Conservation (phyloP, 2,113 vertebrate species). For the Donacobius atricapilla region DNA sequence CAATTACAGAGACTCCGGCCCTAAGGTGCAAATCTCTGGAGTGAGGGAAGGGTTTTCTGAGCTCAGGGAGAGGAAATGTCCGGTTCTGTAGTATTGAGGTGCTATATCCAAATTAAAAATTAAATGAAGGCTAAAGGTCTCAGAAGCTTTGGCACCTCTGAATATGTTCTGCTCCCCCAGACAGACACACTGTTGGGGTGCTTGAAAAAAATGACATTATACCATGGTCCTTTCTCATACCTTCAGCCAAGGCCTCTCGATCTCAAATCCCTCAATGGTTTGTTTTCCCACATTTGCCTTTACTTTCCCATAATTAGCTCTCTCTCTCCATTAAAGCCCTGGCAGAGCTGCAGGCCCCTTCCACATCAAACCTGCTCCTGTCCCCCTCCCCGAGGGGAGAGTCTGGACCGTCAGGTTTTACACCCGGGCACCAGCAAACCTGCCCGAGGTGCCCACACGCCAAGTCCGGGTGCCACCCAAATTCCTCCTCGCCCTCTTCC, state of each 20-base stretch:
- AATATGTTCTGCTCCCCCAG: neutral
- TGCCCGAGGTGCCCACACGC: neutral
- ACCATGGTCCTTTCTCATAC: rapidly evolving
- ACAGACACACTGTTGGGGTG: neutral
- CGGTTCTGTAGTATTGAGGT: rapidly evolving
- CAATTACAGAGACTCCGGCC: neutral
- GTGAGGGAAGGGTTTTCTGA: rapidly evolving
- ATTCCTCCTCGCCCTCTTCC: neutral
- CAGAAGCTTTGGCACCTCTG: neutral
- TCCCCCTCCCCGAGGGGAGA: neutral
- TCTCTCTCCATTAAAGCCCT: neutral
- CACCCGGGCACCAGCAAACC: neutral
- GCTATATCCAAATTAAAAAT: neutral
- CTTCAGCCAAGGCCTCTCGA: neutral
- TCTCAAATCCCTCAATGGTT: neutral
- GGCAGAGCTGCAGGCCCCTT: neutral
- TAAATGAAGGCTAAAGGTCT: neutral
- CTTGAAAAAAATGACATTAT: neutral
- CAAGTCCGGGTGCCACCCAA: neutral
- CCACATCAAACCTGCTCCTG: neutral
- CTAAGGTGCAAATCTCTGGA: neutral
- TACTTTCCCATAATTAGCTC: neutral
- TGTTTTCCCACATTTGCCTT: neutral
- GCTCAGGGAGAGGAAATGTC: neutral
- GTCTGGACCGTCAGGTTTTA: neutral